Base-by-base conservation (phyloP, 1,140 invertebrate species). In the Drosophila chauvacae region DNA sequence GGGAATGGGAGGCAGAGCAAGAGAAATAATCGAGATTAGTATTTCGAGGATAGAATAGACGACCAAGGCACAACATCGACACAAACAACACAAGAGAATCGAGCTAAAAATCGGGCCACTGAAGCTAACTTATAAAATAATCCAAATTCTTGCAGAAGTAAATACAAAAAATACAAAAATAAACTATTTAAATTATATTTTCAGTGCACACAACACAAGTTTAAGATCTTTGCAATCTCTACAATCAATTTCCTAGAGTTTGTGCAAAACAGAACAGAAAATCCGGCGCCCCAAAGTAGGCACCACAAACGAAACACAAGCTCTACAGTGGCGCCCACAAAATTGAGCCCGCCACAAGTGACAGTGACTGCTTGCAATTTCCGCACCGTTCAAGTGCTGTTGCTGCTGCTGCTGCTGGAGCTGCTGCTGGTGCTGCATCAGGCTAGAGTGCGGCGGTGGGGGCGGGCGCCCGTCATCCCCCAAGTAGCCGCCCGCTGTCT, bases 341-440 rank as follows among this genome's bases (percentile, higher is more conserved):
- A 78, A 60, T 45, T 57, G 35, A 58, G 63, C 33, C 35, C 14
- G 50, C 45, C 66, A 42, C 55, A 44, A 77, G 39, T 68, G 41
- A 62, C 65, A 77, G 33, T 37, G 60, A 73, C 42, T 64, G 70
- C 35, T 69, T 57, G 48, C 55, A 81, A 70, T 77, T 72, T 80
- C 64, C 83, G 80, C 72, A 97, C 96, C 95, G 37, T 90, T 90
- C 78, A 90, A 60, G 57, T 90, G 86, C 65, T 87, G 76, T 92
- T 97, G 96, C 93, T 97, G 95, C 84, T 97, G 94, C 37, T 39
- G 61, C 16, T 69, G 64, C 10, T 68, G 66, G 96, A 96, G 81
- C 91, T 97, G 96, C 93, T 70, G 66, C 10, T 70, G 69, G 96
- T 96, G 81, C 91, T 97, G 96, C 93, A 98, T 95, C 86, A 98